Evolutionary conservation across 2,888 invertebrate genomes (phyloP).

Genomic region (Bedellia somnulentella): DNA sequence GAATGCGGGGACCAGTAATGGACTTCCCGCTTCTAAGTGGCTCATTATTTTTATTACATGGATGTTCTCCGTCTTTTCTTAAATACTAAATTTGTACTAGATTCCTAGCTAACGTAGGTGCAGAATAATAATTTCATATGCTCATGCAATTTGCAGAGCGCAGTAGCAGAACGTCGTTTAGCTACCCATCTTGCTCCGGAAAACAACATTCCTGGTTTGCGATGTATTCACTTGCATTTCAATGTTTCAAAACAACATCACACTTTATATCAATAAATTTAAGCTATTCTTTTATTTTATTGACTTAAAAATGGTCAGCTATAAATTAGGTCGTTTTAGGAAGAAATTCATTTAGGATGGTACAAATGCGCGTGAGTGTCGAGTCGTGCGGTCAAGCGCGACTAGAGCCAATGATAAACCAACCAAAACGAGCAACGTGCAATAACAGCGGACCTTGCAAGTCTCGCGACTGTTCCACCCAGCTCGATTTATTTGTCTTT

Average conservation of each 20-base stretch:
- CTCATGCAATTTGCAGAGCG: constrained; percentile 1
- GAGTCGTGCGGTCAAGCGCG: constrained; percentile 5
- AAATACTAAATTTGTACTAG: constrained; percentile 4
- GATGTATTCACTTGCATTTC: too few species aligned
- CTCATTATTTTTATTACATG: constrained; percentile 12
- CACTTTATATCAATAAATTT: too few species aligned
- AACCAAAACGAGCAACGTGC: constrained; percentile 8
- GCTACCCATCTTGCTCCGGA: neutral
- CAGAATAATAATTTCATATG: constrained; percentile 2
- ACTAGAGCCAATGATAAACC: constrained; percentile 10
- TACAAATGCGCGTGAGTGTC: constrained; percentile 3
- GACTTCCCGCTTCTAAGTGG: constrained; percentile 14
- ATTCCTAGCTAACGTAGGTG: constrained; percentile 2
- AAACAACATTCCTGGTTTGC: too few species aligned
- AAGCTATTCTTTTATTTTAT: too few species aligned
- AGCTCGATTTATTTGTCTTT: constrained; percentile 5
- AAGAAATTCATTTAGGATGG: too few species aligned
- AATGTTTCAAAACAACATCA: too few species aligned
- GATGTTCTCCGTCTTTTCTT: constrained; percentile 6
- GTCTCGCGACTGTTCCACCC: too few species aligned
- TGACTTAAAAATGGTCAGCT: constrained; percentile 6
- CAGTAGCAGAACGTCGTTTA: neutral
- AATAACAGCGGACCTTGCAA: constrained; percentile 3
- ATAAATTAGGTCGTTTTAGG: too few species aligned
- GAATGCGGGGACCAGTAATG: constrained; percentile 11